Evolutionary conservation across 2,797 vertebrate species (phyloP).

Genomic region (Spheniscus humboldti): DNA sequence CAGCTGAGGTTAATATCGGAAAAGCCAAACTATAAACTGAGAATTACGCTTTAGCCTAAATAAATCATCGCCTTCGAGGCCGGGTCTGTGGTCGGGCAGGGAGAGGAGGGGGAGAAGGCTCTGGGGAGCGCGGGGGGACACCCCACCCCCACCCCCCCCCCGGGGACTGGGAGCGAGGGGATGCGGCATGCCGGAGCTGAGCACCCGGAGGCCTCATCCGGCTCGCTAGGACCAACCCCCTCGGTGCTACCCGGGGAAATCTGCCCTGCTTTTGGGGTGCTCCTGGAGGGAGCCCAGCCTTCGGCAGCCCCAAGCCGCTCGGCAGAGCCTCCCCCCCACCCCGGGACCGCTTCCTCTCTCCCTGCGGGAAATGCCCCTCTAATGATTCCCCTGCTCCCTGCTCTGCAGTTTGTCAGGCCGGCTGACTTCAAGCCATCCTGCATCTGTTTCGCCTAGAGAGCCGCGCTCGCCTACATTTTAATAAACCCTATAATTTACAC

Average conservation of each 20-base stretch:
- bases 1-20: background rate
- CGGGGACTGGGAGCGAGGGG: accelerated
- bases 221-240: accelerated
- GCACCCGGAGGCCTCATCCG: background rate
- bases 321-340: background rate
- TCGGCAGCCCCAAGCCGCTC: background rate
- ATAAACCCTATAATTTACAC: conserved; percentile 75
- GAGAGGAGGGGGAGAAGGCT: background rate
- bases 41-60: conserved; percentile 29
- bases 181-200: accelerated
- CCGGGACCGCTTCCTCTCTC: conserved; percentile 18
- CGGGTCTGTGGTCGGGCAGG: background rate
- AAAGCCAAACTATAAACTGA: conserved; percentile 45
- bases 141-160: background rate
- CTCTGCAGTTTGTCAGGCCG: conserved; percentile 66
- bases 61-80: background rate
- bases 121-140: background rate
- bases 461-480: conserved; percentile 38
- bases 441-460: conserved; percentile 66
- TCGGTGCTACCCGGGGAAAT: background rate
- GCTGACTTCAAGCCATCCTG: conserved; percentile 51
- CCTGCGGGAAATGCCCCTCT: conserved; percentile 47
- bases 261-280: background rate
- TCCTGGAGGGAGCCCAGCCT: background rate
- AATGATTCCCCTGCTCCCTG: conserved; percentile 54